A percentile compares a stretch with the other conserved stretches of the same genome.
Conservation (phyloP, 1,140 invertebrate genomes). For the Acyrthosiphon pisum region DNA sequence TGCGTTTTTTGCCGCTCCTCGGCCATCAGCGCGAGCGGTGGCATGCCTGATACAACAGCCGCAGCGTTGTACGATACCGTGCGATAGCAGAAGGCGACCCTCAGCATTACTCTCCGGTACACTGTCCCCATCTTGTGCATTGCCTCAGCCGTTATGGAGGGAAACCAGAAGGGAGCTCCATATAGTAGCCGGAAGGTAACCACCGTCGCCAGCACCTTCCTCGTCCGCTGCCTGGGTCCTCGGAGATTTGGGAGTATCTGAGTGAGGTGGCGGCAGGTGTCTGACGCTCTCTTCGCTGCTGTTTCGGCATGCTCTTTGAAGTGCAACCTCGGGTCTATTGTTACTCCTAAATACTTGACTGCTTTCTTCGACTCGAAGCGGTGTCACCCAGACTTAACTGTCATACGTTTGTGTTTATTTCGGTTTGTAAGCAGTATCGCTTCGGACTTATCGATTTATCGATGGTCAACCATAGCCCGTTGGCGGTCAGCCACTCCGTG, state of each 20-base stretch:
- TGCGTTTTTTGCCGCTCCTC: not conserved
- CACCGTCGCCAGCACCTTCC: not conserved
- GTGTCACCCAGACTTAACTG: not conserved
- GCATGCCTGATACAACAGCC: not conserved
- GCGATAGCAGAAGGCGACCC: not conserved
- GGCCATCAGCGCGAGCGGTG: not conserved
- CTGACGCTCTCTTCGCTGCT: not conserved
- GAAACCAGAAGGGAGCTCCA: not conserved
- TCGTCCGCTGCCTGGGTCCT: not conserved
- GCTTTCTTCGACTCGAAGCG: too few relatives aligned
- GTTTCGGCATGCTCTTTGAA: not conserved
- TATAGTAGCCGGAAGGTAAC: not conserved
- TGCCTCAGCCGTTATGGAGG: not conserved
- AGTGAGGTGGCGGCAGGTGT: not conserved
- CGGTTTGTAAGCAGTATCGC: not conserved
- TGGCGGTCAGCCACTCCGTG: too few relatives aligned
- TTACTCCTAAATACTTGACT: not conserved
- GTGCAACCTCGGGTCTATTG: not conserved
- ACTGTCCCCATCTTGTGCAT: not conserved
- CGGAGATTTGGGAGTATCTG: not conserved
- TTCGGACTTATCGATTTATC: not conserved
- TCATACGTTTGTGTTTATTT: not conserved
- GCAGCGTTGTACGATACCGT: not conserved
- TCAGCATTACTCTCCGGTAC: not conserved
- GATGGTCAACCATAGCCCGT: not conserved